Conservation (phyloP, 2,113 vertebrate genomes). For the Daboia siamensis region DNA sequence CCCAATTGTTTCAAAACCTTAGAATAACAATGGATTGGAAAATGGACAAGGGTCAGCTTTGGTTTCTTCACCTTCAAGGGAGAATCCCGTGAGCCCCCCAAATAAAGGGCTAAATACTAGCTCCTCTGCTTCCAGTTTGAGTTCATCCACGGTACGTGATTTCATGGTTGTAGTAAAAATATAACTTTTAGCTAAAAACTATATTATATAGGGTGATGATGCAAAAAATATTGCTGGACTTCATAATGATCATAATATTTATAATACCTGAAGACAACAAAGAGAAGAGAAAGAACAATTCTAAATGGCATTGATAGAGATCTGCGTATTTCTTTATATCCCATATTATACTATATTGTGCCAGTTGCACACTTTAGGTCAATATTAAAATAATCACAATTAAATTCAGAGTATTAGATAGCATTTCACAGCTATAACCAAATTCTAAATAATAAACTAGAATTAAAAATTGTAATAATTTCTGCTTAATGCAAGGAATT, state of each 20-base stretch:
- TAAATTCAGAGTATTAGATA: background rate
- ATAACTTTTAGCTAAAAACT: background rate
- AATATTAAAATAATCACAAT: background rate
- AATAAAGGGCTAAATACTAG: constrained; percentile 67
- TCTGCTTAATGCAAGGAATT: background rate
- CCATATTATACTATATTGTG: background rate
- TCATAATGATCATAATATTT: background rate
- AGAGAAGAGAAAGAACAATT: background rate
- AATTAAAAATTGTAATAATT: background rate
- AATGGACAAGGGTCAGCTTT: constrained; percentile 30
- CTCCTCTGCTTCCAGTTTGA: constrained; percentile 82
- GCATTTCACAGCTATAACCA: background rate
- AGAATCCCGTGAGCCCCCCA: constrained; percentile 35
- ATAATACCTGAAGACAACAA: background rate
- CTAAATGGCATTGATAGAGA: background rate
- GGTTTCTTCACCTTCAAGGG: background rate
- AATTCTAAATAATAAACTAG: background rate
- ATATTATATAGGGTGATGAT: background rate
- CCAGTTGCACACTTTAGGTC: background rate
- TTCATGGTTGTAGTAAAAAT: background rate
- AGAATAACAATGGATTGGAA: constrained; percentile 27
- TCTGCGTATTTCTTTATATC: background rate
- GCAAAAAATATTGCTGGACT: background rate
- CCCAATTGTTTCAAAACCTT: background rate
- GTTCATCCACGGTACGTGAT: constrained; percentile 70